Evolutionary conservation across 23 tunicate species (phyloP), one percentile per base, ranked within the genome.

Genomic region (Pegea sp.): DNA sequence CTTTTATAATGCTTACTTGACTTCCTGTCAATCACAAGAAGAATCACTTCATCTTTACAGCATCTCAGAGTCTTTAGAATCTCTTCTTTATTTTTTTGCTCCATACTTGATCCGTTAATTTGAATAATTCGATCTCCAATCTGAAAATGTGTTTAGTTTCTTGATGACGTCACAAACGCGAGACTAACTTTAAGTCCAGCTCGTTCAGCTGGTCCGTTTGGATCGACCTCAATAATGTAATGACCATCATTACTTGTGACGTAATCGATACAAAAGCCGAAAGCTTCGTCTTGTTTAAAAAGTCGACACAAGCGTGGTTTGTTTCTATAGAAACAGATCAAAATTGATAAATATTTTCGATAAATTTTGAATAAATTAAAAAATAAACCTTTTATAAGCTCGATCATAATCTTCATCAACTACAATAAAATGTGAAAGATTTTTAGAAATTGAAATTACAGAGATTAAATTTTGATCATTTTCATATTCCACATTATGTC

Each of bases 351-450:
- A n/a, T 11, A 8, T 51, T 20, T 20, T 51, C 20, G 22, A 51
- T 11, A 13, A 13, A 51, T 20, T 51, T 51, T 51, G 11, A 8
- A 38, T 38, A 38, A 38, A 38, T 16, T 38, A 38, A n/a, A 51
- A 8, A 51, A 51, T 51, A 16, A 4, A 74, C 95, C 95, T 67
- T 67, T 63, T 74, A 31, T 73, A 84, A 33, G 33, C 75, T 29
- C 56, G 66, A 49, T 91, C 99, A 31, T 91, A 91, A 49, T 91
- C 99, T 69, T 91, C 99, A 53, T 91, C 99, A 1, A 91, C 99
- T 26, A 91, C 99, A 32, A 91, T 68, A 1, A 91, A 48, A 28
- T 79, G 81, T 22, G 92, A 62, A 5, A 63, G 32, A 20, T 46
- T 68, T 43, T 65, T 54, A 65, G 31, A 44, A 3, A 25, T 33